Percentiles rank a stretch among this genome's conserved stretches.
Evolutionary conservation across 2,888 invertebrate species (phyloP).

Genomic region (Calephelis perditalis): DNA sequence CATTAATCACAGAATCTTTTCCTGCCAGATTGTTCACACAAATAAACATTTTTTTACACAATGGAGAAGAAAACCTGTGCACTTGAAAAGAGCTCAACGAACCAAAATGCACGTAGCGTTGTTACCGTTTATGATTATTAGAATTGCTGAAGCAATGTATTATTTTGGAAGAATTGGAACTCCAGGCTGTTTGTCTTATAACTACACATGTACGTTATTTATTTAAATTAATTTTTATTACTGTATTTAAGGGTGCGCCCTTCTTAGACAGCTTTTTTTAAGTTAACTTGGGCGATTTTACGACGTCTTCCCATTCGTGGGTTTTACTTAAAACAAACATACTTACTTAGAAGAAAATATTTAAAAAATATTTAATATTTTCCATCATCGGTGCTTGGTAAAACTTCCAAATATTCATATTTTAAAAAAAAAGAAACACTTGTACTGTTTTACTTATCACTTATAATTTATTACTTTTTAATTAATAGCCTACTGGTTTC

Average conservation of each 20-base stretch:
- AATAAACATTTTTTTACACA: constrained; percentile 13
- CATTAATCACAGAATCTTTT: neutral
- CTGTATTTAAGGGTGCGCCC: too few species aligned
- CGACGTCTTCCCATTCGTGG: too few species aligned
- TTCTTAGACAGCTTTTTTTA: neutral
- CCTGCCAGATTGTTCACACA: neutral
- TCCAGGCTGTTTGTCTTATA: constrained; percentile 49
- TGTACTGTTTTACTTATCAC: too few species aligned
- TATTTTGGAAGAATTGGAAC: constrained; percentile 45
- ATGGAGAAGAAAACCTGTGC: neutral
- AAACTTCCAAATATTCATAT: too few species aligned
- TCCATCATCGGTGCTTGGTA: too few species aligned
- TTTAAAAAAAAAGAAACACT: too few species aligned
- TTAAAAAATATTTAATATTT: too few species aligned
- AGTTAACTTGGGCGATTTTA: constrained; percentile 3
- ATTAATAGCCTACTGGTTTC: too few species aligned
- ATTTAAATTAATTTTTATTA: neutral
- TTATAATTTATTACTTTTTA: too few species aligned
- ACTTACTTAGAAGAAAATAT: too few species aligned
- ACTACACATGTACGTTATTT: constrained; percentile 56
- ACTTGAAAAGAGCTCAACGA: constrained; percentile 13
- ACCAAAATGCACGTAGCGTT: constrained; percentile 24
- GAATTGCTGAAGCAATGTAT: constrained; percentile 39
- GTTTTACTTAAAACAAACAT: too few species aligned
- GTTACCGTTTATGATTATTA: constrained; percentile 35